Percentiles rank a stretch among this genome's conserved stretches.
Conservation (phyloP, 2,113 vertebrate genomes). For the Barbus barbus region DNA sequence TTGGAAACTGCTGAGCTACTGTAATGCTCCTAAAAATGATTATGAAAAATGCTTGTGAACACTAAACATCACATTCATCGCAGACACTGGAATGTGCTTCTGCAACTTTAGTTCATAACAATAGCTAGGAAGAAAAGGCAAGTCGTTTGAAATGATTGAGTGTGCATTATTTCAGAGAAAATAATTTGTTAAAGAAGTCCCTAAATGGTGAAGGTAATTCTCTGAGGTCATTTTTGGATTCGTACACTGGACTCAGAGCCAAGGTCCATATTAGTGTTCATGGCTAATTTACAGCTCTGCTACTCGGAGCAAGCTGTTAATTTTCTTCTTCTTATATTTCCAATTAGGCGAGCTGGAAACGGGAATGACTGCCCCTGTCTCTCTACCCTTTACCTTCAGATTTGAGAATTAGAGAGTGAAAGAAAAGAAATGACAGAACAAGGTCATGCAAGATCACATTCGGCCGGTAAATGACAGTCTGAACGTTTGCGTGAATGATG, state of each 20-base stretch:
- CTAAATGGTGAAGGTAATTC: slow-evolving; percentile 21
- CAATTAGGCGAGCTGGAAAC: slow-evolving; percentile 38
- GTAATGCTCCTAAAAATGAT: too few species aligned
- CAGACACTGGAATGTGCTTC: background rate
- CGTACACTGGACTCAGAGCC: slow-evolving; percentile 17
- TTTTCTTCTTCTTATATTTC: slow-evolving; percentile 45
- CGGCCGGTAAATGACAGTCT: slow-evolving; percentile 28
- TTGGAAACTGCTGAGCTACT: too few species aligned
- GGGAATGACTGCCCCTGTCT: slow-evolving; percentile 9
- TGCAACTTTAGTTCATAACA: background rate
- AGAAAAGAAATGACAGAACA: slow-evolving; percentile 21
- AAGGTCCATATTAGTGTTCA: slow-evolving; percentile 46
- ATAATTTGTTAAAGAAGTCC: slow-evolving; percentile 31
- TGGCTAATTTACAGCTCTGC: slow-evolving; percentile 14
- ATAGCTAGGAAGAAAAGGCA: background rate
- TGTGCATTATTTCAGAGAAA: slow-evolving; percentile 17
- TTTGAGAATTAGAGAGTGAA: slow-evolving; percentile 36
- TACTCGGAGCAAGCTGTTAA: slow-evolving; percentile 21
- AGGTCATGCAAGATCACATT: slow-evolving; percentile 30
- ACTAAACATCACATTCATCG: background rate
- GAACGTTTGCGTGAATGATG: slow-evolving; percentile 26
- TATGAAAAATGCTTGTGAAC: background rate
- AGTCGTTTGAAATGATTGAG: slow-evolving; percentile 10
- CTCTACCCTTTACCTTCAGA: slow-evolving; percentile 25
- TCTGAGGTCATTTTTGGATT: slow-evolving; percentile 38